Base-by-base conservation (phyloP, 2,888 invertebrate species). In the Syrista parreyssii region DNA sequence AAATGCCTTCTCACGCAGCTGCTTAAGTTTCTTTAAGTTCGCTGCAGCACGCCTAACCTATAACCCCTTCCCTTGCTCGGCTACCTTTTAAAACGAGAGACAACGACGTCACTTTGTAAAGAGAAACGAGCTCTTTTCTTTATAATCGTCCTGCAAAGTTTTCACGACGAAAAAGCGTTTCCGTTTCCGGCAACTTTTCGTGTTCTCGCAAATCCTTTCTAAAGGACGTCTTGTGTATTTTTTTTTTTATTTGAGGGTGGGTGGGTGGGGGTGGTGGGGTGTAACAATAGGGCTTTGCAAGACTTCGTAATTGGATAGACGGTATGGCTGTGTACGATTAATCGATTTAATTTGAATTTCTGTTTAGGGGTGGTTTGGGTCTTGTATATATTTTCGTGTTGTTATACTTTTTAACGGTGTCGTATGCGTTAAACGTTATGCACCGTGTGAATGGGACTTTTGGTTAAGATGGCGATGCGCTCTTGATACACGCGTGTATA, bases 1-100 rank as follows among this genome's bases (percentile, higher is more conserved):
- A 23, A 55, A 68, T 75, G 55, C 71, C 78, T 34, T 78, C 78
- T 68, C 72, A 33, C 78, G 72, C 78, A 73, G 75, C 78, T 78
- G 75, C 75, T 71, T 78, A 78, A 78, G 68, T 78, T 78, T 72
- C 72, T 55, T 55, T 55, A 55, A 55, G 55, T 55, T 55, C 23
- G 23, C 55, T 55, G 6, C 23, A 55, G 55, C 15, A 9, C n/a
- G 23, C 55, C 55, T 23, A 23, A 55, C 55, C 40, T 40, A 6
- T 0, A 1, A 1, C 4, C 9, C 34, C 0, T 9, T 2, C 36
- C 36, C 36, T 36, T 4, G 12, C 4, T 4, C 15, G 1, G 55
- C 55, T 9, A 23, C 9, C 15, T 9, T 23, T 40, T 23, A 6
- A 23, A 55, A 23, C 6, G 55, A 55, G 23, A 9, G 55, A 55